Conservation (phyloP, 1,140 invertebrate species). For the Dendroctonus ponderosae region DNA sequence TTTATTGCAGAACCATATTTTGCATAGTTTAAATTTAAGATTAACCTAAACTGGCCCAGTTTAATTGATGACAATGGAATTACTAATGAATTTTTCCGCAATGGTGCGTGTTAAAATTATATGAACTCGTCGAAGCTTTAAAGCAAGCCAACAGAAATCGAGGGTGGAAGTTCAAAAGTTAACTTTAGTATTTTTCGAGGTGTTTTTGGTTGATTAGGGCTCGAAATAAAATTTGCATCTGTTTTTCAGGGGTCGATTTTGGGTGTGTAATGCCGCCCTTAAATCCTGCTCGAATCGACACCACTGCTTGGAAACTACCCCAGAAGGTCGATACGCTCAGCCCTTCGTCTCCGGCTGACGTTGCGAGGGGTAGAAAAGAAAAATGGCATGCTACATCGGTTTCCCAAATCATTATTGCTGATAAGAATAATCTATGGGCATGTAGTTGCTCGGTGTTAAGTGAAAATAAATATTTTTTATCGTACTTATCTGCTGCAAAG, state of each 20-base stretch:
- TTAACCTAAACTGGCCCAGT: too few relatives aligned
- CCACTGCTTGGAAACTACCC: conserved; percentile 7
- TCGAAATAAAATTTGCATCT: too few relatives aligned
- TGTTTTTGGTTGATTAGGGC: too few relatives aligned
- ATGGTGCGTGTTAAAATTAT: too few relatives aligned
- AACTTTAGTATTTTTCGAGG: too few relatives aligned
- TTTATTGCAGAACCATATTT: too few relatives aligned
- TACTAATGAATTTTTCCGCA: too few relatives aligned
- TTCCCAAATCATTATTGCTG: conserved; percentile 34
- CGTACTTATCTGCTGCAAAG: neutral
- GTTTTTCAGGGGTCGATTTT: conserved; percentile 3
- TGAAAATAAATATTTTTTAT: conserved; percentile 32
- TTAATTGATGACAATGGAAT: too few relatives aligned
- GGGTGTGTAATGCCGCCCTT: neutral
- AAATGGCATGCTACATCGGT: conserved; percentile 34
- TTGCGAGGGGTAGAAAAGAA: conserved; percentile 26
- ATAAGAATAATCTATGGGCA: conserved; percentile 34
- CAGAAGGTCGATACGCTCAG: conserved; percentile 24
- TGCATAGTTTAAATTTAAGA: too few relatives aligned
- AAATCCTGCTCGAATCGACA: neutral
- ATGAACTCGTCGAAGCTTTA: too few relatives aligned
- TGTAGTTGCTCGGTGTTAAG: conserved; percentile 34
- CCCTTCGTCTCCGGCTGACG: conserved; percentile 27
- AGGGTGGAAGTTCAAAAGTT: too few relatives aligned
- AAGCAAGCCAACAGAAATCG: too few relatives aligned